Conservation (phyloP, 2,113 vertebrate genomes). For the Thunnus maccoyii region DNA sequence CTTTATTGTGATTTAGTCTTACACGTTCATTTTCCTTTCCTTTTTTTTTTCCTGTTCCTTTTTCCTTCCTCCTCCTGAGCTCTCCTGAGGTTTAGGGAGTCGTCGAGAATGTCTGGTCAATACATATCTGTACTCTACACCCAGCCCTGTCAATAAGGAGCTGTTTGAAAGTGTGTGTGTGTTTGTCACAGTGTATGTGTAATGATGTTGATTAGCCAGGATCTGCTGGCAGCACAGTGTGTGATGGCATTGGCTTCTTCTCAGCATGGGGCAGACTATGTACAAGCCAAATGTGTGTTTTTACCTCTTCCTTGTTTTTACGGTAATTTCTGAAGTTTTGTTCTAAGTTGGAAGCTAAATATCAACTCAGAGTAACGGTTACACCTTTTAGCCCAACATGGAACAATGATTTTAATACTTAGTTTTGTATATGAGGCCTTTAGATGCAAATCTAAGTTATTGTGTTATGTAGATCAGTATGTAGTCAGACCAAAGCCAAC, state of each 20-base stretch:
- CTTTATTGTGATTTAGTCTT: background rate
- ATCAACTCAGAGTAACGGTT: background rate
- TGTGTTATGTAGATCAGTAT: no score
- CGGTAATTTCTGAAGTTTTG: constrained; percentile 28
- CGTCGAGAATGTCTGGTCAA: constrained; percentile 68
- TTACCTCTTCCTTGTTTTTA: constrained; percentile 4
- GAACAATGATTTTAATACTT: no score
- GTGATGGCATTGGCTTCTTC: constrained; percentile 80
- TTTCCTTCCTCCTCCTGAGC: background rate
- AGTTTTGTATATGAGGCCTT: no score
- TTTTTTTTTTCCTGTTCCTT: background rate
- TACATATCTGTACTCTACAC: constrained; percentile 73
- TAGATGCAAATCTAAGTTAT: no score
- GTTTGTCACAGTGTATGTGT: constrained; percentile 62
- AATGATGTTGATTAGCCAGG: constrained; percentile 82
- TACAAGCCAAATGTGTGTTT: constrained; percentile 54
- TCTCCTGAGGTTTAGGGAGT: constrained; percentile 39
- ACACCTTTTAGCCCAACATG: background rate
- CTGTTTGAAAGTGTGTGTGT: constrained; percentile 39
- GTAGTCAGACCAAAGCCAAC: no score
- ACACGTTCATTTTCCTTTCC: background rate
- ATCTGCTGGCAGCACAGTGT: constrained; percentile 73
- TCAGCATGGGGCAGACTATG: constrained; percentile 62
- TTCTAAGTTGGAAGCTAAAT: constrained; percentile 5
- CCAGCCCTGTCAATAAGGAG: constrained; percentile 63